Evolutionary conservation across 2,888 invertebrate species (phyloP).

Genomic region (Morinoia aosen): DNA sequence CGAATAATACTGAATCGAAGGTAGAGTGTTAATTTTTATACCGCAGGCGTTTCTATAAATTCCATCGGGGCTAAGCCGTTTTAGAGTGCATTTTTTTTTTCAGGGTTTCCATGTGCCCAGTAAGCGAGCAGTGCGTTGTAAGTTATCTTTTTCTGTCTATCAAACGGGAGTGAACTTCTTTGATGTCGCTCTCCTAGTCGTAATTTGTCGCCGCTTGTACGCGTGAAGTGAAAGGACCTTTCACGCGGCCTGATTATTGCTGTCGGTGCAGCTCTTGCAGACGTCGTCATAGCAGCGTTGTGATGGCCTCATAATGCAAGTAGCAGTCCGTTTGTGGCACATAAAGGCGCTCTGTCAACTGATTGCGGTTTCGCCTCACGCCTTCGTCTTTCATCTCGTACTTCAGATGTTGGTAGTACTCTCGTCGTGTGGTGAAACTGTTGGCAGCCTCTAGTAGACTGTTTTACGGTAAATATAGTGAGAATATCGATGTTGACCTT

Average conservation of each 20-base stretch:
- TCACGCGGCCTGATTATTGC: neutral
- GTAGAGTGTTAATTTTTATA: neutral
- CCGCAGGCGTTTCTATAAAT: neutral
- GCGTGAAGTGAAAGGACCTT: neutral
- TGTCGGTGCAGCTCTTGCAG: neutral
- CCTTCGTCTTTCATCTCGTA: neutral
- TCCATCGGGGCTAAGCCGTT: neutral
- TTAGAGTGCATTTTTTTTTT: neutral
- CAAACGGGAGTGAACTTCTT: neutral
- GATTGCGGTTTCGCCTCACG: neutral
- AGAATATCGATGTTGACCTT: no score
- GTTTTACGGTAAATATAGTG: no score
- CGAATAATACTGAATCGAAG: neutral
- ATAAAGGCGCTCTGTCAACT: constrained; percentile 24
- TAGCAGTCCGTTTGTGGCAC: constrained; percentile 6
- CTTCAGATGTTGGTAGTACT: neutral
- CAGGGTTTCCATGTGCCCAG: neutral
- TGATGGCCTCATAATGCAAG: neutral
- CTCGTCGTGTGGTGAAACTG: no score
- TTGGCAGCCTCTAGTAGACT: no score
- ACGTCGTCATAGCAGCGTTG: neutral
- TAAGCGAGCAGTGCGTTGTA: neutral
- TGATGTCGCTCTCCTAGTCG: neutral
- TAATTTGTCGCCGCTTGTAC: neutral
- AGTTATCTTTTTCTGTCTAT: neutral